Percentiles rank a stretch among this genome's conserved stretches.
Evolutionary conservation across 2,797 vertebrate genomes (phyloP).

Genomic region (Parambassis ranga): DNA sequence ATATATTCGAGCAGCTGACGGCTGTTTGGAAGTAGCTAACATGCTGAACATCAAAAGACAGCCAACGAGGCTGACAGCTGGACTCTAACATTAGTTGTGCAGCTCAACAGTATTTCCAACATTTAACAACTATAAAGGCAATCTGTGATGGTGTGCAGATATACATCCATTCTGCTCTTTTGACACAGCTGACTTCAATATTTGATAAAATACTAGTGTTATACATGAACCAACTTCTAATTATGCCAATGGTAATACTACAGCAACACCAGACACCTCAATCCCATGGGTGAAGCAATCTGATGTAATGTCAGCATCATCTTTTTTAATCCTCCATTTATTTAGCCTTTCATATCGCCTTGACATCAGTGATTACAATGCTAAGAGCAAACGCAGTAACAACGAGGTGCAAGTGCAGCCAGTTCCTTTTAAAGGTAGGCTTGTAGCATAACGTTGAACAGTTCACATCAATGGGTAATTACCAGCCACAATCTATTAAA

Average conservation of each 20-base stretch:
- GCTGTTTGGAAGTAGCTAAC: too few species aligned
- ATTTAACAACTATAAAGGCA: neutral
- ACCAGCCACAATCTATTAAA: too few species aligned
- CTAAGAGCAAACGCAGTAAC: constrained; percentile 16
- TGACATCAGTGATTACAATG: constrained; percentile 18
- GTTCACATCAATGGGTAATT: neutral
- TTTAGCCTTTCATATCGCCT: constrained; percentile 27
- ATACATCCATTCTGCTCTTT: constrained; percentile 17
- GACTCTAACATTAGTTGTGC: too few species aligned
- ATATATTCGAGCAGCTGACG: too few species aligned
- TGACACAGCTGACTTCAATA: constrained; percentile 42
- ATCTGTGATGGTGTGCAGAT: neutral
- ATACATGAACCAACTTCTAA: constrained; percentile 43
- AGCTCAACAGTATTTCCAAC: too few species aligned
- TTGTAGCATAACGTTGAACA: neutral
- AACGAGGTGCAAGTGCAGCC: neutral
- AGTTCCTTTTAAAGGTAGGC: neutral
- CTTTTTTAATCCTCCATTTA: constrained; percentile 35
- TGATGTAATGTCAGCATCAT: constrained; percentile 34
- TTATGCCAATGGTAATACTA: constrained; percentile 46
- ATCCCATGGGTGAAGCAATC: constrained; percentile 6
- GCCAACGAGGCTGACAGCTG: too few species aligned
- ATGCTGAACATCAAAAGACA: too few species aligned
- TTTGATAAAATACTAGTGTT: constrained; percentile 51
- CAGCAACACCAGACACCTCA: constrained; percentile 1